Evolutionary conservation across 2,888 invertebrate species (phyloP), one percentile per base, ranked within the genome.

Genomic region (Euspilapteryx auroguttella): DNA sequence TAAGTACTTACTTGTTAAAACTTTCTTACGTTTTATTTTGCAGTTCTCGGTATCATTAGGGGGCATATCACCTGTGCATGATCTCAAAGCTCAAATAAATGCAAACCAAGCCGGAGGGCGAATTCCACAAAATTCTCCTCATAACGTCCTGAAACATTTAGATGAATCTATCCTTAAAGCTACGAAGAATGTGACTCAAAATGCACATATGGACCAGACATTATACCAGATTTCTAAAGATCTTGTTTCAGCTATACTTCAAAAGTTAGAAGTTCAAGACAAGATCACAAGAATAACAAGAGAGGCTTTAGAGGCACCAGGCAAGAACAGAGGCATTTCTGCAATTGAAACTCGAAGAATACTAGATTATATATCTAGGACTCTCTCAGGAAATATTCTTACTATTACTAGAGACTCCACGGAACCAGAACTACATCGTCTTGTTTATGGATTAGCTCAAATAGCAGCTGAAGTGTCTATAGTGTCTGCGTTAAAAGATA

Each of bases 381-480:
- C 71, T 4, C 37, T 75, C 24, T 73, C 75, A 10, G 55, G 68
- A 2, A 58, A 75, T 37, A 75, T 75, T 38, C 43, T 75, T 4
- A 56, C 49, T 24, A 55, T 73, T 31, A 73, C 75, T 2, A 57
- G 57, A 38, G 49, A 58, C 17, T 68, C 73, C 1, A 66, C 75
- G n/a, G 75, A 75, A 41, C 66, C 71, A 12, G 73, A 73, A 41
- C 44, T 75, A 4, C 75, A 75, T 47, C 55, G 73, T 9, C 41
- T 75, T 21, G 71, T 75, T 4, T 75, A 71, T 36, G 75, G 75
- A 4, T 44, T 75, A 37, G 59, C 65, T n/a, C 73, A 71, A 53
- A 69, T 75, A 34, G 62, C 75, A 24, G 69, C 75, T 24, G 75
- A 75, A 44, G 54, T 69, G 7, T 69, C 75, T 1, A 73, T 75